phyloP scores from a whole-genome alignment of 2,113 vertebrate species.

The Calyptomena viridis region DNA sequence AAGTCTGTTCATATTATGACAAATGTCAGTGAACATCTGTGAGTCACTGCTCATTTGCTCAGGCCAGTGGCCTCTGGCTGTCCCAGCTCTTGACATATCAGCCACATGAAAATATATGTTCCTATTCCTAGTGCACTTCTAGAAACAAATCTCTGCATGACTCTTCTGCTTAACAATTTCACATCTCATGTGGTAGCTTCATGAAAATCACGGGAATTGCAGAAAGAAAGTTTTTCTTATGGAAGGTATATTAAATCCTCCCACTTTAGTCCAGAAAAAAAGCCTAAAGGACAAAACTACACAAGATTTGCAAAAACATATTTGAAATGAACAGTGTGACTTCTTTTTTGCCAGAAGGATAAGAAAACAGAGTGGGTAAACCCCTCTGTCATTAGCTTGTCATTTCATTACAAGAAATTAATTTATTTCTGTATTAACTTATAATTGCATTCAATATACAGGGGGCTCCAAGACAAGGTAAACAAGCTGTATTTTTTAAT shows the following conservation, averaged over 20 bases:
- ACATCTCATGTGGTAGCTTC: not conserved
- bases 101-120: not conserved
- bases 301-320: not conserved
- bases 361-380: not conserved
- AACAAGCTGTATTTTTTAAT: not conserved
- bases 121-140: not conserved
- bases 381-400: not conserved
- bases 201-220: not conserved
- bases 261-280: not conserved
- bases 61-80: conserved; percentile 9
- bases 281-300: not conserved
- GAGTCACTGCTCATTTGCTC: conserved; percentile 18
- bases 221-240: not conserved
- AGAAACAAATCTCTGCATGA: not conserved
- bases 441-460: not conserved
- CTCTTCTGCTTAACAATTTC: not conserved
- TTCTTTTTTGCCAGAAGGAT: not conserved
- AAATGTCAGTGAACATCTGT: conserved; percentile 57
- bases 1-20: conserved; percentile 27
- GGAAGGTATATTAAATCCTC: not conserved
- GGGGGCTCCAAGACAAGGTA: not conserved
- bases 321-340: not conserved
- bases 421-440: not conserved
- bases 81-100: conserved; percentile 3
- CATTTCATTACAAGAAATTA: not conserved